Base-by-base conservation (phyloP, 30 jellyfish, hydroid and myxozoan species). In the Aurelia aurita complex sp. Pacific region DNA sequence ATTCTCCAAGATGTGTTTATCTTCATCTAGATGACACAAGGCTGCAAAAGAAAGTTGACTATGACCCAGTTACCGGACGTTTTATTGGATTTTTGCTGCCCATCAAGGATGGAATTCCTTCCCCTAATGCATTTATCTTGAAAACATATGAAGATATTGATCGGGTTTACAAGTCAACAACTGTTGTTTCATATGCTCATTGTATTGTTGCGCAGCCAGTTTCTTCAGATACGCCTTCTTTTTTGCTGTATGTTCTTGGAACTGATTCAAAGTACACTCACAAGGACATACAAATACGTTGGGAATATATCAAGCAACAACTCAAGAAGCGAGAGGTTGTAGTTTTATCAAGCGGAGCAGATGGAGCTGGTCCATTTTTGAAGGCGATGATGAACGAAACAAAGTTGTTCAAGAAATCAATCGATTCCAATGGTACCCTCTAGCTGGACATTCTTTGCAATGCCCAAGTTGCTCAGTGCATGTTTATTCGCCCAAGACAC, bases 181-280 rank as follows among this genome's bases (percentile, higher is more conserved):
- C 53, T 60, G 69, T 77, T 46, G 88, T 59, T 43, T 51, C 66
- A 60, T 77, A 77, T 62, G 88, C 88, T 43, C 88, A 77, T 63
- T 77, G 88, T 34, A 77, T 77, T 10, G 88, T 77, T 77, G 88
- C 82, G 38, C 76, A 63, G 46, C 76, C 88, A 5, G 88, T 60
- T 40, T 18, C 67, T 77, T 16, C 69, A 38, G 88, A 77, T 77
- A 82, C 88, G 19, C 88, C 88, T 9, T 77, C 82, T 18, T 77
- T 77, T 55, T 54, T 77, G 29, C 1, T 2, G 50, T 5, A 38
- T 38, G 50, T 38, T 2, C 5, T 38, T 38, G 50, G 50, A 38
- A 38, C 50, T 38, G 3, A 38, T 38, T 38, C 50, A 38, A 38
- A 38, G 50, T 38, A 38, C 50, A 38, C 50, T 38, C 50, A 38